A percentile compares a stretch with the other conserved stretches of the same genome.
Conservation (phyloP, 2,888 invertebrate genomes). For the Unio delphinus region DNA sequence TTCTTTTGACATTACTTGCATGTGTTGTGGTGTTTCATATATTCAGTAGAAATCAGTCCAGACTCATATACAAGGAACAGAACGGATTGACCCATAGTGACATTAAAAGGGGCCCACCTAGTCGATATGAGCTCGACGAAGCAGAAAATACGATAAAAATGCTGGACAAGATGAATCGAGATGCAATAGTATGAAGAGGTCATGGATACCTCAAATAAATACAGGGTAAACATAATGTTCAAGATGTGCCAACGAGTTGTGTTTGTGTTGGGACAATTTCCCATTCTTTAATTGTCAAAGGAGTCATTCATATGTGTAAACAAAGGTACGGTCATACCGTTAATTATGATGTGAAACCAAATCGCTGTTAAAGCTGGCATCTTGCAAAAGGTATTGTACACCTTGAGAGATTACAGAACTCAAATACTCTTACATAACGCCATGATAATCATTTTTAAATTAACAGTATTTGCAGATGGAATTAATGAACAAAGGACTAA, state of each 20-base stretch:
- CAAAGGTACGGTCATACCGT: too few species aligned
- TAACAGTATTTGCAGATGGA: not conserved
- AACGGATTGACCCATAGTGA: slow-evolving; percentile 20
- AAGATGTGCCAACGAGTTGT: too few species aligned
- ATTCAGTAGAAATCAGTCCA: slow-evolving; percentile 39
- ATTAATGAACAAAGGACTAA: not conserved
- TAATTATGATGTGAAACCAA: too few species aligned
- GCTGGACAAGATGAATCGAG: slow-evolving; percentile 27
- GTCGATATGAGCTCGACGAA: slow-evolving; percentile 29
- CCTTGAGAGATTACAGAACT: too few species aligned
- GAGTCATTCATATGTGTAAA: too few species aligned
- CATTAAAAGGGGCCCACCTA: slow-evolving; percentile 30
- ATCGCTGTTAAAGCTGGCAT: too few species aligned
- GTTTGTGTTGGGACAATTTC: too few species aligned
- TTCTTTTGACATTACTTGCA: slow-evolving; percentile 64
- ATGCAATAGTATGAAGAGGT: not conserved
- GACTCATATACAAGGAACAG: slow-evolving; percentile 17
- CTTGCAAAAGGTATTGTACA: too few species aligned
- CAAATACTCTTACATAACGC: too few species aligned
- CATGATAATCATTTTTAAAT: not conserved
- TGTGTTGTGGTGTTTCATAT: slow-evolving; percentile 63
- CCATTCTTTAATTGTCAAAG: too few species aligned
- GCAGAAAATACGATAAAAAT: slow-evolving; percentile 38
- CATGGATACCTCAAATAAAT: too few species aligned
- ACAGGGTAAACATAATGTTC: too few species aligned